Evolutionary conservation across 2,888 invertebrate species (phyloP).

Genomic region (Drosophila subsilvestris): DNA sequence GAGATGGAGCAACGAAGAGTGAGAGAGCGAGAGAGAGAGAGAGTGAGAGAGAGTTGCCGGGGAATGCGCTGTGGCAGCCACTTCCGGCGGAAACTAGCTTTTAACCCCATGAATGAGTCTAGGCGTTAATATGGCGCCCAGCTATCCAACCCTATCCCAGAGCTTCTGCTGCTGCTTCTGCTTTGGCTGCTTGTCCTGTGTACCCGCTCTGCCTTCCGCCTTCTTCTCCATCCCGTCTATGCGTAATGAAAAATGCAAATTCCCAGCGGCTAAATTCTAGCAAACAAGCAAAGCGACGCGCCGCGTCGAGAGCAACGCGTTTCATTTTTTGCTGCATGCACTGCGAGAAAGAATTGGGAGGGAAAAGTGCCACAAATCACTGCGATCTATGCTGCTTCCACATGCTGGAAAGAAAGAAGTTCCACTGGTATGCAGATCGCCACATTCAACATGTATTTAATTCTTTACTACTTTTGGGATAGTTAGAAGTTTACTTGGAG

Average conservation of each 20-base stretch:
- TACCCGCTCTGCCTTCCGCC: not conserved
- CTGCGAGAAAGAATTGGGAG: constrained; percentile 5
- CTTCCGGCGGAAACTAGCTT: constrained; percentile 81
- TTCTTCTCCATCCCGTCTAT: constrained; percentile 26
- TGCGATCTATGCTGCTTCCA: not conserved
- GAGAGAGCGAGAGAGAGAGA: not conserved
- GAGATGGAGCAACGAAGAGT: constrained; percentile 28
- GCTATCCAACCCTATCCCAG: constrained; percentile 19
- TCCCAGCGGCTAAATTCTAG: constrained; percentile 82
- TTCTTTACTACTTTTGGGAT: too few relatives aligned
- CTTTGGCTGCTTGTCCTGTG: constrained; percentile 6
- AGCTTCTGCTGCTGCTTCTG: constrained; percentile 10
- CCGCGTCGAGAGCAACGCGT: constrained; percentile 50
- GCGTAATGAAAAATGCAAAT: constrained; percentile 83
- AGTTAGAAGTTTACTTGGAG: not conserved
- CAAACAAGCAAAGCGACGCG: constrained; percentile 80
- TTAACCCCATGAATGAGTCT: constrained; percentile 77
- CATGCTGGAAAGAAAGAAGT: too few relatives aligned
- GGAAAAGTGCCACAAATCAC: not conserved
- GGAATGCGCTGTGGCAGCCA: constrained; percentile 74
- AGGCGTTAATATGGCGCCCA: constrained; percentile 78
- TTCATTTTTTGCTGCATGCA: constrained; percentile 34
- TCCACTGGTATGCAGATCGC: not conserved
- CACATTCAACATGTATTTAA: not conserved
- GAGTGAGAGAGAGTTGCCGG: constrained; percentile 14